phyloP scores from a whole-genome alignment of 2,113 vertebrate genomes.

The Melanerpes aurifrons region DNA sequence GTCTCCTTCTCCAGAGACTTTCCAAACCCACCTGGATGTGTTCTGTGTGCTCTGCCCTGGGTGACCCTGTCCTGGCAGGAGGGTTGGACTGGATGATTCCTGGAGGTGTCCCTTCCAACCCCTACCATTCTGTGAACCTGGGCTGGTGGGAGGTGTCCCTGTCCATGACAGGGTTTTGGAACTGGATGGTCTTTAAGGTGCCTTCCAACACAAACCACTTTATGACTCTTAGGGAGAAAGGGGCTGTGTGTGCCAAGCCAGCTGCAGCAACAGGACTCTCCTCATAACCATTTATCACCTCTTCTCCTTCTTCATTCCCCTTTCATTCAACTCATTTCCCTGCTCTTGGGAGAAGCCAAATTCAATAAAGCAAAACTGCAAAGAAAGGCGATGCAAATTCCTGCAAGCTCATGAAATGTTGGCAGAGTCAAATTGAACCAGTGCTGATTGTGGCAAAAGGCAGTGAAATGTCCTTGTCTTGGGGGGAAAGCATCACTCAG shows the following conservation, averaged over 20 bases:
- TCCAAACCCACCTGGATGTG: no score
- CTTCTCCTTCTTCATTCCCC: slow-evolving; percentile 38
- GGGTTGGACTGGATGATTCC: no score
- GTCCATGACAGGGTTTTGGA: no score
- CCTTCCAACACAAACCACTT: no score
- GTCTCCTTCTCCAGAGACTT: no score
- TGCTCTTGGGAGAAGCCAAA: slow-evolving; percentile 50
- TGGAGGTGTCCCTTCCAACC: no score
- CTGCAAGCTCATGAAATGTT: slow-evolving; percentile 71
- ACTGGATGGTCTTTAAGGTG: no score
- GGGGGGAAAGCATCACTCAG: slow-evolving; percentile 20
- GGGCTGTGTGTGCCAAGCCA: neutral
- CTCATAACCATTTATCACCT: slow-evolving; percentile 20
- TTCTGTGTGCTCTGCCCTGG: no score
- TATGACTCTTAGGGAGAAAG: neutral
- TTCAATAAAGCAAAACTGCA: slow-evolving; percentile 59
- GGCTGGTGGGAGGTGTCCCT: no score
- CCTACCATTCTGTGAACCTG: no score
- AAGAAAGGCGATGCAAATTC: slow-evolving; percentile 66
- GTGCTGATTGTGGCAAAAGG: slow-evolving; percentile 62
- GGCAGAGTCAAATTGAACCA: slow-evolving; percentile 57
- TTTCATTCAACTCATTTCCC: slow-evolving; percentile 60
- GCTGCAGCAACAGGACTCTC: neutral
- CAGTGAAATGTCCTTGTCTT: slow-evolving; percentile 64
- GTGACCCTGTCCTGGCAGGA: no score